These are phyloP conservation scores for Axis porcinus DNA, from an alignment of 2,113 vertebrate species.

Conservation along the genomic window DNA sequence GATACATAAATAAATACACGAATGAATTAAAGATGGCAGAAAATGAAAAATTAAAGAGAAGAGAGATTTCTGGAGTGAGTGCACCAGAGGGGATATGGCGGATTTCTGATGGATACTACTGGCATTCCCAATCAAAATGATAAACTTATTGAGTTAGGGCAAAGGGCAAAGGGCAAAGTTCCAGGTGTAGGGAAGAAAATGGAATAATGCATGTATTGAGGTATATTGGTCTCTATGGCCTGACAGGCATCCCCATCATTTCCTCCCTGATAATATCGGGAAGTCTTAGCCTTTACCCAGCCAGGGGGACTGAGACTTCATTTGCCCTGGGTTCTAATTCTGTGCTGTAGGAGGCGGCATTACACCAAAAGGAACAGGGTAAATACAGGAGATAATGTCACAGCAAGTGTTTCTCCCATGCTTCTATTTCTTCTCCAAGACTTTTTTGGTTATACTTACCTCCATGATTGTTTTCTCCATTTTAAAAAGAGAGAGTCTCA, in stretches of 20 bases:
- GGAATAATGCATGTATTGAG: background rate
- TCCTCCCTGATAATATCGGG: background rate
- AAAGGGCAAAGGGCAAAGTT: background rate
- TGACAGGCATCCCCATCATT: background rate
- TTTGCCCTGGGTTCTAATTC: background rate
- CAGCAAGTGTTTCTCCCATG: background rate
- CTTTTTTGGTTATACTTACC: background rate
- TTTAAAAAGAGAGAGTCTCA: background rate
- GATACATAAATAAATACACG: background rate
- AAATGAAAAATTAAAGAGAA: background rate
- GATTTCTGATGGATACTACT: background rate
- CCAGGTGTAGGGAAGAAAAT: background rate
- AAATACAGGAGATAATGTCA: fast-evolving
- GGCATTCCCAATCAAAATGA: background rate
- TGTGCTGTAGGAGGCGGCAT: background rate
- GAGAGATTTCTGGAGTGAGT: background rate
- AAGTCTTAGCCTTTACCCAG: background rate
- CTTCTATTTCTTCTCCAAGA: background rate
- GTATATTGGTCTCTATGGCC: background rate
- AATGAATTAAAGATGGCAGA: background rate
- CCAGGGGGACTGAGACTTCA: background rate
- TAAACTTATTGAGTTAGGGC: background rate
- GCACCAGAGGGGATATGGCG: background rate
- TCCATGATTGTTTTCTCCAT: background rate
- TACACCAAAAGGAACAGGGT: background rate